phyloP scores from a whole-genome alignment of 2,888 invertebrate species.

The Melinaea menophilus region DNA sequence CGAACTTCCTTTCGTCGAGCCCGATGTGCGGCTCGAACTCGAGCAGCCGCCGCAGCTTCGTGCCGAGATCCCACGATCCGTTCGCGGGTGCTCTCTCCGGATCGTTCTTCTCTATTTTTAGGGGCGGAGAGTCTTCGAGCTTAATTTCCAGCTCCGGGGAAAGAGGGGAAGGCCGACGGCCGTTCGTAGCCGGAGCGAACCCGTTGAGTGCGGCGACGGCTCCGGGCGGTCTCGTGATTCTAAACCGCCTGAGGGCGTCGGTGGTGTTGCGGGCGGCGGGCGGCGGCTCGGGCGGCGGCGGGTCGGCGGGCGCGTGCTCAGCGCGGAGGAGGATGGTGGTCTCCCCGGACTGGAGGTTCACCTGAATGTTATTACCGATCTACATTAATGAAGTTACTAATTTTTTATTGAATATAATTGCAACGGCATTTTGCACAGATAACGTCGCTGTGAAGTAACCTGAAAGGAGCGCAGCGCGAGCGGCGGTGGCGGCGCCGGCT shows the following conservation, averaged over 20 bases:
- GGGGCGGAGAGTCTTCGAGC: conserved; percentile 25
- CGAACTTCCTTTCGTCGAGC: conserved; percentile 15
- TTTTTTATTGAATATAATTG: not conserved
- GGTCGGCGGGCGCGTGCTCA: conserved; percentile 50
- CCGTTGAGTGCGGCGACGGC: conserved; percentile 16
- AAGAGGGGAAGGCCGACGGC: conserved; percentile 12
- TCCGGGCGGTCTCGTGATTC: conserved; percentile 30
- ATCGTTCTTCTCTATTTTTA: conserved; percentile 36
- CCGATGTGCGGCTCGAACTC: conserved; percentile 35
- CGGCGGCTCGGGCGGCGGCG: conserved; percentile 33
- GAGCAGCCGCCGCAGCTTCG: conserved; percentile 44
- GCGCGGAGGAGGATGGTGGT: conserved; percentile 60
- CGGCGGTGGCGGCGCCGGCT: conserved; percentile 12
- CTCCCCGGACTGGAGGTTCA: conserved; percentile 50
- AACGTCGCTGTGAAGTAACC: conserved; percentile 32
- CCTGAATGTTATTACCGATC: conserved; percentile 38
- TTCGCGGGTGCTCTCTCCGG: conserved; percentile 17
- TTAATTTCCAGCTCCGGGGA: conserved; percentile 7
- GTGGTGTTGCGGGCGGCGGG: conserved; percentile 28
- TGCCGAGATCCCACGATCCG: conserved; percentile 34
- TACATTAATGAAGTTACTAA: conserved; percentile 5
- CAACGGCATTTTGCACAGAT: not conserved
- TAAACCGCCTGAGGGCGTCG: conserved; percentile 33
- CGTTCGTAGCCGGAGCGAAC: conserved; percentile 20
- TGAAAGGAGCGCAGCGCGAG: conserved; percentile 42